These are phyloP conservation scores for Seira musarum DNA, from an alignment of 2,888 invertebrate species.

Conservation along the genomic window DNA sequence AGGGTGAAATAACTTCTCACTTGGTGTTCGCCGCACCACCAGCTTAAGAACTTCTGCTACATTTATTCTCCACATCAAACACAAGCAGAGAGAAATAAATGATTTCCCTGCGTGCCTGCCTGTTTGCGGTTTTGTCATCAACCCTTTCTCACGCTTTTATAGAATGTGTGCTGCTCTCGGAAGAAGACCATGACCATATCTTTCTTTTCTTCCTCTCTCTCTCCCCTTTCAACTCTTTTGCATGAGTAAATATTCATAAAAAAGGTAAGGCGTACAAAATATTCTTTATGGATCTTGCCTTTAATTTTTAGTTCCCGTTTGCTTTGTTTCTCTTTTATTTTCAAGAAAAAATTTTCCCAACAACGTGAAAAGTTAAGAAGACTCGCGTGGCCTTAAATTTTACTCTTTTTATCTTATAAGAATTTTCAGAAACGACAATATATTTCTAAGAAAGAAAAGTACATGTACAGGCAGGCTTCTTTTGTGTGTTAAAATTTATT, in stretches of 20 bases:
- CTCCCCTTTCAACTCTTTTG: neutral
- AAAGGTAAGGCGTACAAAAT: too few species aligned
- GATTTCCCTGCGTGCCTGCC: neutral
- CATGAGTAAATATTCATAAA: too few species aligned
- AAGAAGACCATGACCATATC: too few species aligned
- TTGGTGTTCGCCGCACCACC: too few species aligned
- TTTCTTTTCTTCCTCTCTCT: neutral
- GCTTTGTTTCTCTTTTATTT: too few species aligned
- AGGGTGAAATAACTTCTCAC: constrained; percentile 9
- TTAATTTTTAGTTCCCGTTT: neutral
- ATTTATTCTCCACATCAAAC: constrained; percentile 27
- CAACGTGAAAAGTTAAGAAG: too few species aligned
- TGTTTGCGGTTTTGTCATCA: constrained; percentile 22
- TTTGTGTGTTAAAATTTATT: constrained; percentile 27
- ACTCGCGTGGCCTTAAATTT: too few species aligned
- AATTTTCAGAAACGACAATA: too few species aligned
- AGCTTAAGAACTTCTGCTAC: constrained; percentile 28
- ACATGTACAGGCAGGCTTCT: too few species aligned
- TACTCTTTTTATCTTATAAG: too few species aligned
- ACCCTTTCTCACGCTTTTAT: neutral
- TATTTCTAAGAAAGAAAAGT: neutral
- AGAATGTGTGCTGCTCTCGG: too few species aligned
- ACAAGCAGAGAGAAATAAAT: neutral
- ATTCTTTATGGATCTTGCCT: neutral
- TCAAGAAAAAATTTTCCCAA: too few species aligned